Base-by-base conservation (phyloP, 2,888 invertebrate genomes). In the Lasius fuliginosus region DNA sequence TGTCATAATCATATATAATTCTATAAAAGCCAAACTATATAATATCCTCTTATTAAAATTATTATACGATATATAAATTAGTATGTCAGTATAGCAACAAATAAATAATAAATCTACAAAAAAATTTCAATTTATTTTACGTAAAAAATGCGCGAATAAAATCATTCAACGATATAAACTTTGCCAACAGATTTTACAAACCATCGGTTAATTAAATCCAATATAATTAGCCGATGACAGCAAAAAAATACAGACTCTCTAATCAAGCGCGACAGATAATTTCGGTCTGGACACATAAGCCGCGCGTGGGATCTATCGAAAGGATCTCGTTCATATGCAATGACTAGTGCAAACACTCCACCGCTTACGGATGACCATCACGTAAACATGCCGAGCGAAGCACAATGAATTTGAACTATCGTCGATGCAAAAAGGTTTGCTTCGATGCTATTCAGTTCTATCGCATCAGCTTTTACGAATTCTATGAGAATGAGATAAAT, bases 241-340 rank as follows among this genome's bases (percentile, higher is more conserved):
- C 11, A 73, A 23, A 60, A 79, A 69, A 60, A 58, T 15, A 11
- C 8, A 36, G 53, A n/a, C n/a, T 68, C 46, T 58, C 30, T 42
- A 46, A 69, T 58, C 42, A 58, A 69, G 23, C 69, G 58, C 58
- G 69, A 56, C 77, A 40, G 30, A 36, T 81, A 60, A 71, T 81
- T 71, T 71, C 36, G 46, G 12, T 18, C 71, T 65, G 71, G 40
- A 27, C 30, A 42, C 15, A 58, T 58, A 58, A 69, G 69, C 64
- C 36, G 36, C 23, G n/a, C 53, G n/a, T 46, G 18, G 46, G 3
- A 79, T 69, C 71, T 27, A 60, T 71, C 30, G 30, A 15, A 11
- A 3, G 79, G 58, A 60, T 60, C 71, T 81, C 79, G 79, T 81
- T 81, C 60, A 71, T 81, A 81, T 71, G 79, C 79, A 69, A 69